Evolutionary conservation across 2,888 invertebrate species (phyloP), one percentile per base, ranked within the genome.

Genomic region (Uloborus plumipes): DNA sequence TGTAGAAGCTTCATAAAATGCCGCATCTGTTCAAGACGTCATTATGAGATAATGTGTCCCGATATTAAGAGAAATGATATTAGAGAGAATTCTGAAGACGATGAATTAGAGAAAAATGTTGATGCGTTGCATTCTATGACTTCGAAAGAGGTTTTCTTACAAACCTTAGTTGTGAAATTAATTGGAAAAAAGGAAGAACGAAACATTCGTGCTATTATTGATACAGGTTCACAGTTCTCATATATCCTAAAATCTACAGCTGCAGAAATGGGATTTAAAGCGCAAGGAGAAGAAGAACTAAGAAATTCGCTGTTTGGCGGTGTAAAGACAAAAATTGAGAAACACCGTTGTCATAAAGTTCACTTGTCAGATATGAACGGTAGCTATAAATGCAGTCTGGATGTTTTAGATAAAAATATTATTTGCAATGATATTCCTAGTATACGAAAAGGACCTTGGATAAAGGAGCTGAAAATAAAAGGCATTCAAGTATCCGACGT

Each of bases 401-500:
- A 49, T 61, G 61, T n/a, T 26, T 62, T 61, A n/a, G 61, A 62
- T 61, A 49, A 61, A 13, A 62, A 61, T 50, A 16, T 62, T 7
- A 72, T 72, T 62, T 72, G 71, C 51, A 62, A 72, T 61, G 62
- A 61, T 9, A 51, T 72, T 61, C 18, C 61, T 16, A 50, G 50
- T 13, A 20, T 62, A 22, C 61, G n/a, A 62, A 49, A 72, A 26
- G 71, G 70, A 0, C 49, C 70, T 47, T 71, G 77, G 70, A 55
- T 70, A 53, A 2, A 22, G 14, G 58, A 77, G 65, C 65, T 70
- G 39, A 55, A 22, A 59, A 31, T 7, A 4, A 62, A 62, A 62
- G 18, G 47, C 9, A 62, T 62, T 47, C 13, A n/a, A 2, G 4
- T 58, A 47, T 11, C 62, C 4, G 62, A 62, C 18, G 18, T 39